Evolutionary conservation across 1,140 invertebrate genomes (phyloP).

Genomic region (Proales similis): DNA sequence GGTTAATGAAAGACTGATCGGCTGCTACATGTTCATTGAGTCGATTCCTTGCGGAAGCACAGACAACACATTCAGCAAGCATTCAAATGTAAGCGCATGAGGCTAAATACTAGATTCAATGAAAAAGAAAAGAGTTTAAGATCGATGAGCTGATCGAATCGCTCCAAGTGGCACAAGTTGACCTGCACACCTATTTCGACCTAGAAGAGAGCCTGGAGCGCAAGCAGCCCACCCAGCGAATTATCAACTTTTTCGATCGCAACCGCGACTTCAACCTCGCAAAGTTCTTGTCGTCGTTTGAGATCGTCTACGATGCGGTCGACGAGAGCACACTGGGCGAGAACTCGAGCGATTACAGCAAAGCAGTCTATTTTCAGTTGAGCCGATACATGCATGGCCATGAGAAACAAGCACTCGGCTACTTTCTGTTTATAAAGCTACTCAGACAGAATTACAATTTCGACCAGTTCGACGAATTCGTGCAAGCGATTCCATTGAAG

Average conservation of each 20-base stretch:
- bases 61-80: no score
- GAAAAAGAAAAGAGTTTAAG: no score
- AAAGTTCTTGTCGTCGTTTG: constrained; percentile 30
- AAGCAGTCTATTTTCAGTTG: not conserved
- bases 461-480: not conserved
- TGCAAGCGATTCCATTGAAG: constrained; percentile 2
- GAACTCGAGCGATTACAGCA: not conserved
- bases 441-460: not conserved
- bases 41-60: no score
- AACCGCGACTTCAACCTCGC: not conserved
- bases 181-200: constrained; percentile 3
- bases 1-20: no score
- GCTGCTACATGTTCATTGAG: no score
- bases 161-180: not conserved
- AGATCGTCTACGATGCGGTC: not conserved
- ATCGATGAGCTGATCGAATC: constrained; percentile 3
- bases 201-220: not conserved
- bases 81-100: no score
- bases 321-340: not conserved
- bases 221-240: not conserved
- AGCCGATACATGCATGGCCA: not conserved
- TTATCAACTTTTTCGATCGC: constrained; percentile 8
- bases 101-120: no score
- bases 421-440: not conserved
- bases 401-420: constrained; percentile 23